A percentile compares a stretch with the other conserved stretches of the same genome.
phyloP scores from a whole-genome alignment of 2,888 invertebrate genomes.

The Cosmia pyralina region DNA sequence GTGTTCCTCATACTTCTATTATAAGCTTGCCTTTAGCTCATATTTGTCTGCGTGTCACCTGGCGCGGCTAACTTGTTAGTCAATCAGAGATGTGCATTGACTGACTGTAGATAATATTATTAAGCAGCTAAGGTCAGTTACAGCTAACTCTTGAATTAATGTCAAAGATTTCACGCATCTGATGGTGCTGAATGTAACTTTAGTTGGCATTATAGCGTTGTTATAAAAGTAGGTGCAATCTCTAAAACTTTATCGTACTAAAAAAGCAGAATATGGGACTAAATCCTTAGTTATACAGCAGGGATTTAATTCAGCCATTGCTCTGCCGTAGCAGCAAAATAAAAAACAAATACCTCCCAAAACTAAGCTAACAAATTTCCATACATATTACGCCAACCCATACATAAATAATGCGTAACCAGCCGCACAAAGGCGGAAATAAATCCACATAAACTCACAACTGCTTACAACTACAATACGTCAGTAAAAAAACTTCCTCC shows the following conservation, averaged over 20 bases:
- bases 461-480: slow-evolving; percentile 68
- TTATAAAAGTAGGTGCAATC: background rate
- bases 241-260: background rate
- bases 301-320: background rate
- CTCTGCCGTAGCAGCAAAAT: background rate
- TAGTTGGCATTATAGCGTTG: too few relatives aligned
- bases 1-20: too few relatives aligned
- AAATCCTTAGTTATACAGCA: too few relatives aligned
- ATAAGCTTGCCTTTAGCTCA: slow-evolving; percentile 1
- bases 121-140: too few relatives aligned
- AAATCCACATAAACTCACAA: slow-evolving; percentile 68
- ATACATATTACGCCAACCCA: slow-evolving; percentile 45
- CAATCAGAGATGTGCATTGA: background rate
- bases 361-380: slow-evolving; percentile 36
- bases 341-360: slow-evolving; percentile 14
- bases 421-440: slow-evolving; percentile 58
- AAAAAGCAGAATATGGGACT: background rate
- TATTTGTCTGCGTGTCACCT: background rate
- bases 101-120: too few relatives aligned
- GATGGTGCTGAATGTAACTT: background rate
- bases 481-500: slow-evolving; percentile 68
- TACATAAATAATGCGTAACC: slow-evolving; percentile 51
- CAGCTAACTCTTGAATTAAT: background rate
- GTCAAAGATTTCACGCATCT: too few relatives aligned
- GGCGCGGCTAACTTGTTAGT: background rate